Conservation (phyloP, 2,888 invertebrate genomes). For the Tridacna crocea region DNA sequence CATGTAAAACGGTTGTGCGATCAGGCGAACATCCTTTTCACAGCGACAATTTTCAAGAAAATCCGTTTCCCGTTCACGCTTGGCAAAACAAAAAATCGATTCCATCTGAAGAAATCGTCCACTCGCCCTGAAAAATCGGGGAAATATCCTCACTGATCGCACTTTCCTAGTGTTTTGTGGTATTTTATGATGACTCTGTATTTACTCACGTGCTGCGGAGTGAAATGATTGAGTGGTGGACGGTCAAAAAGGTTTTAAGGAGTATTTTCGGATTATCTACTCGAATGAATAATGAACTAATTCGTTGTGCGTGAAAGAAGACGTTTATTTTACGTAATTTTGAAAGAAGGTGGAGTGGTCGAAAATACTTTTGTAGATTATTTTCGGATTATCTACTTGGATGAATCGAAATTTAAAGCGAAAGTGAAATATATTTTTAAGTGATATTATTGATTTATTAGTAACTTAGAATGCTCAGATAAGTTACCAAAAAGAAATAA, state of each 20-base stretch:
- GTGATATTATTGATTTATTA: too few relatives aligned
- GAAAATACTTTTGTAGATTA: too few relatives aligned
- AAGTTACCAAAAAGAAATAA: too few relatives aligned
- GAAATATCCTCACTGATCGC: not conserved
- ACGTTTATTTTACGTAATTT: too few relatives aligned
- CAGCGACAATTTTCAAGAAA: not conserved
- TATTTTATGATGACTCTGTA: not conserved
- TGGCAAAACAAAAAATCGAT: slow-evolving; percentile 1
- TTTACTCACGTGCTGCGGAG: slow-evolving; percentile 15
- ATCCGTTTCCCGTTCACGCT: not conserved
- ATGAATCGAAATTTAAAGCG: too few relatives aligned
- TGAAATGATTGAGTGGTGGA: slow-evolving; percentile 4
- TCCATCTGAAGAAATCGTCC: slow-evolving; percentile 2
- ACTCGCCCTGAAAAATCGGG: slow-evolving; percentile 10
- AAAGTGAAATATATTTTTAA: too few relatives aligned
- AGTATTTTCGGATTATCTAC: not conserved
- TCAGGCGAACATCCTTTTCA: not conserved
- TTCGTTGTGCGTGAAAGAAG: too few relatives aligned
- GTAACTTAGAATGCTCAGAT: too few relatives aligned
- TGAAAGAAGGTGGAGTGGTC: too few relatives aligned
- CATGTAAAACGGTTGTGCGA: too few relatives aligned
- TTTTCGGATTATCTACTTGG: too few relatives aligned
- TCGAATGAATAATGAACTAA: not conserved
- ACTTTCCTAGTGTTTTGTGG: slow-evolving; percentile 3
- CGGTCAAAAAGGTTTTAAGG: not conserved